phyloP scores from a whole-genome alignment of 1,140 invertebrate genomes.

The Drosophila arizonae region DNA sequence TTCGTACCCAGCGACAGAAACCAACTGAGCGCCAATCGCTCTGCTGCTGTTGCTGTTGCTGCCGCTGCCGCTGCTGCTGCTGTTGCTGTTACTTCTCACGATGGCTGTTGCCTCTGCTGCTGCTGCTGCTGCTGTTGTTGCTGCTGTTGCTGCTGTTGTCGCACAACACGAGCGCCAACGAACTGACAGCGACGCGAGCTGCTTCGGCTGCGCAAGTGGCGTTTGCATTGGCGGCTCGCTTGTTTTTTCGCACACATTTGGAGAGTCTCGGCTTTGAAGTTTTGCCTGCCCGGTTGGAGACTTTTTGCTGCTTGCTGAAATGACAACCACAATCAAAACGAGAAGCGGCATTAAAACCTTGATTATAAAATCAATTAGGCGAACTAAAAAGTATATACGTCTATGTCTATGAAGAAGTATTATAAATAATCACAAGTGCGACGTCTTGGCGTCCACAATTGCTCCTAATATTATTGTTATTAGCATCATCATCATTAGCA shows the following conservation, averaged over 20 bases:
- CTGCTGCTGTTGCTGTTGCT: constrained; percentile 11
- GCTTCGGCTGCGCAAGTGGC: constrained; percentile 67
- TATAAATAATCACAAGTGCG: constrained; percentile 39
- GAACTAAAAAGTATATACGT: constrained; percentile 4
- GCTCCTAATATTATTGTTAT: constrained; percentile 40
- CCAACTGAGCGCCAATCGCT: constrained; percentile 42
- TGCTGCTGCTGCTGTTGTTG: constrained; percentile 2
- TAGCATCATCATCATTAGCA: constrained; percentile 37
- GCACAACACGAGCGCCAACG: constrained; percentile 50
- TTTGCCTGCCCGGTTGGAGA: constrained; percentile 27
- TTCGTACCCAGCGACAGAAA: constrained; percentile 55
- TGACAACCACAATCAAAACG: constrained; percentile 48
- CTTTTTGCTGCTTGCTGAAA: constrained; percentile 53
- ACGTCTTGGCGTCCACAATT: constrained; percentile 42
- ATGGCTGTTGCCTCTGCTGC: not conserved
- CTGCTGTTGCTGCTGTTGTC: constrained; percentile 23
- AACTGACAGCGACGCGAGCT: constrained; percentile 53
- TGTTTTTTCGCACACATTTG: constrained; percentile 51
- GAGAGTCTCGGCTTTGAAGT: constrained; percentile 49
- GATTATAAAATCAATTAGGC: constrained; percentile 78
- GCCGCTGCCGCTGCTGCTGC: constrained; percentile 16
- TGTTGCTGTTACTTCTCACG: constrained; percentile 7
- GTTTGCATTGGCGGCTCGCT: constrained; percentile 51
- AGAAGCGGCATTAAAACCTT: constrained; percentile 72
- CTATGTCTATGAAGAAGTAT: constrained; percentile 20